A percentile compares a stretch with the other conserved stretches of the same genome.
Evolutionary conservation across 2,797 vertebrate genomes (phyloP).

Genomic region (Pseudochirops cupreus): DNA sequence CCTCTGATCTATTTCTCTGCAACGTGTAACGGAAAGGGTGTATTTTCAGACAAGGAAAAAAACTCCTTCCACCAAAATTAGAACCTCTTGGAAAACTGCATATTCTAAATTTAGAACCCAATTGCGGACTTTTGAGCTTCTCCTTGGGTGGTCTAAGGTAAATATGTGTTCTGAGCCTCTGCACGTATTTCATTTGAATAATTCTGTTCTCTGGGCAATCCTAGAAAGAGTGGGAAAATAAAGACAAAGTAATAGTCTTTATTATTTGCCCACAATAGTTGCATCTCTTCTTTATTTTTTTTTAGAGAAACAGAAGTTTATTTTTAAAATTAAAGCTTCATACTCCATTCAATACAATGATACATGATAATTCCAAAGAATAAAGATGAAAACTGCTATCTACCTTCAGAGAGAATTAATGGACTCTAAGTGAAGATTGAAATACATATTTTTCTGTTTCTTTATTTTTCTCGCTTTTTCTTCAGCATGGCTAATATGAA

Average conservation of each 20-base stretch:
- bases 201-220: constrained; percentile 16
- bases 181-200: constrained; percentile 3
- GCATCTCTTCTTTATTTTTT: neutral
- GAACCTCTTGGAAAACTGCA: constrained; percentile 61
- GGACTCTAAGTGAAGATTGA: neutral
- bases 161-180: neutral
- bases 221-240: constrained; percentile 39
- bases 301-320: constrained; percentile 51
- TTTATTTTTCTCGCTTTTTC: neutral
- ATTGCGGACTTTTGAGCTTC: constrained; percentile 25
- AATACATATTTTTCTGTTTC: neutral
- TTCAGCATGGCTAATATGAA: neutral
- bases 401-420: neutral
- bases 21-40: constrained; percentile 69
- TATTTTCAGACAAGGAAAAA: constrained; percentile 69
- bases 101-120: constrained; percentile 72
- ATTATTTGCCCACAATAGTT: constrained; percentile 34
- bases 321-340: constrained; percentile 59
- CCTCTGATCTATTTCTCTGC: constrained; percentile 44
- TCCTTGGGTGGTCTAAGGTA: constrained; percentile 18
- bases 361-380: neutral
- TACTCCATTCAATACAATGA: neutral
- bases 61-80: constrained; percentile 71
- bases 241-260: constrained; percentile 37
- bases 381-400: neutral